Evolutionary conservation across 2,113 vertebrate genomes (phyloP).

Genomic region (Ophiodon elongatus): DNA sequence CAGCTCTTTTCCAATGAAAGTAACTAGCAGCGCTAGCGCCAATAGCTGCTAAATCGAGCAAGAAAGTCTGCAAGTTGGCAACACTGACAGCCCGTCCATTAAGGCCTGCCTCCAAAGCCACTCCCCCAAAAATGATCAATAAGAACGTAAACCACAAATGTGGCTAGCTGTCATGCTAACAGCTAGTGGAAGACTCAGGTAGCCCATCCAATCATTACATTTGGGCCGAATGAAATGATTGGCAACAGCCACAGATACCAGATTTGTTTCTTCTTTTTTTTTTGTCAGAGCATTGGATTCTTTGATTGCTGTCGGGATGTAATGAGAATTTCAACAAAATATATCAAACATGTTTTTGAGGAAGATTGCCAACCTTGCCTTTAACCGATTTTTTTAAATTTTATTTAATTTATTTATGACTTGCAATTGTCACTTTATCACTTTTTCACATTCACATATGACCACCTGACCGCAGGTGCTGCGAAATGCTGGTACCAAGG

Average conservation of each 20-base stretch:
- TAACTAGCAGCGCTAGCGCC: background rate
- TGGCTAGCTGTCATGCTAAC: background rate
- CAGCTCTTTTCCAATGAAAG: background rate
- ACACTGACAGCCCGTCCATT: too few species aligned
- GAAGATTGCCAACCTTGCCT: background rate
- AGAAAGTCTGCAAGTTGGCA: too few species aligned
- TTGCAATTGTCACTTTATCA: background rate
- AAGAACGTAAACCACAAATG: background rate
- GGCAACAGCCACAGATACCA: too few species aligned
- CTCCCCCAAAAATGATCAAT: background rate
- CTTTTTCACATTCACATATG: slow-evolving; percentile 25
- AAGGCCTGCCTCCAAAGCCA: background rate
- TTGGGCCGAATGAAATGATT: too few species aligned
- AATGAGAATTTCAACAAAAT: background rate
- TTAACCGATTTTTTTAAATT: background rate
- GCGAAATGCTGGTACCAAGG: slow-evolving; percentile 90
- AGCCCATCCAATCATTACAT: too few species aligned
- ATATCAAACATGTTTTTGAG: background rate
- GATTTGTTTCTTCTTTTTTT: too few species aligned
- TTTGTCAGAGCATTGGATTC: too few species aligned
- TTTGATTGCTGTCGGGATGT: background rate
- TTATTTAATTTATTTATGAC: slow-evolving; percentile 27
- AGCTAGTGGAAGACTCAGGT: background rate
- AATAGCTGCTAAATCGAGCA: too few species aligned
- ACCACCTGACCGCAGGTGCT: slow-evolving; percentile 84